These are phyloP conservation scores for Sorex fumeus DNA, from an alignment of 2,113 vertebrate genomes.

Conservation along the genomic window DNA sequence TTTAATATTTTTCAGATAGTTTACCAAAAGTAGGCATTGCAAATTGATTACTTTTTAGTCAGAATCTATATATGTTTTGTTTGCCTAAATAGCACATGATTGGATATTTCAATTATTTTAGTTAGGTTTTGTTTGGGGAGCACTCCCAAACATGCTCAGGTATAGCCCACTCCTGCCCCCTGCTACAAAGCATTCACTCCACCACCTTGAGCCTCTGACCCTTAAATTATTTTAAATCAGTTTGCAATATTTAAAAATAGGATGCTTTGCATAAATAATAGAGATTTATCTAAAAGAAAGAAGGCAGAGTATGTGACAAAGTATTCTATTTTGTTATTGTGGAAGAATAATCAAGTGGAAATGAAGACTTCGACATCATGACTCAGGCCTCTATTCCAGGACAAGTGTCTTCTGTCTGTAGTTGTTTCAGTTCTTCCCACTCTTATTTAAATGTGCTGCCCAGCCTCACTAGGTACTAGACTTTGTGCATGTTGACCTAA, in stretches of 20 bases:
- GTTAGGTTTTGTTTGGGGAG: no score
- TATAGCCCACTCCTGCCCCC: no score
- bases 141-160: no score
- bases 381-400: no score
- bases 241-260: constrained; percentile 20
- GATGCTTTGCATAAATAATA: not conserved
- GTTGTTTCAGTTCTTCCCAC: not conserved
- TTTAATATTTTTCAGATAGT: constrained; percentile 7
- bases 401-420: not conserved
- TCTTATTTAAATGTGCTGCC: not conserved
- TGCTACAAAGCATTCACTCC: no score
- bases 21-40: constrained; percentile 13
- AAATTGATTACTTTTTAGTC: not conserved
- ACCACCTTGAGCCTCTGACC: no score
- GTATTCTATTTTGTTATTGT: not conserved
- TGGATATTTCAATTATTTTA: not conserved
- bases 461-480: not conserved
- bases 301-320: not conserved
- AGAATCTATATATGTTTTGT: not conserved
- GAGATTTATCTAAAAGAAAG: not conserved
- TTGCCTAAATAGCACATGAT: not conserved
- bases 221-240: constrained; percentile 18
- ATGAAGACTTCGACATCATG: not conserved
- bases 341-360: not conserved
- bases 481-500: not conserved